Conservation (phyloP, 2,888 invertebrate species). For the Serripes groenlandicus region DNA sequence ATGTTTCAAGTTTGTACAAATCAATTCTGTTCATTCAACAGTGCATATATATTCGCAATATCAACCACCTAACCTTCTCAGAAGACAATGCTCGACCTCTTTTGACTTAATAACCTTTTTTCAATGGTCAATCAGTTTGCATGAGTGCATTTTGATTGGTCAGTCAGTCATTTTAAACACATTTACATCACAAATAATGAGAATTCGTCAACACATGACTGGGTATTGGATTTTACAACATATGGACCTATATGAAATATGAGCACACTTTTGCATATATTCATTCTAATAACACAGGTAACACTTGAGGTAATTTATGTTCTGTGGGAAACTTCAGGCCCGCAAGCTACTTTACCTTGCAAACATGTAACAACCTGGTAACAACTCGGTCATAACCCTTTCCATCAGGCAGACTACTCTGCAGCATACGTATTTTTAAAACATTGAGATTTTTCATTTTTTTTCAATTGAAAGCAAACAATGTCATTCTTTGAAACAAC, state of each 20-base stretch:
- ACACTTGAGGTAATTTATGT: slow-evolving; percentile 10
- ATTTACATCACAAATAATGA: not conserved
- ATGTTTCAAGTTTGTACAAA: not conserved
- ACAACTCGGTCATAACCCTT: too few species aligned
- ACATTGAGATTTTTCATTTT: too few species aligned
- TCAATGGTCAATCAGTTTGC: not conserved
- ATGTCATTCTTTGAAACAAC: too few species aligned
- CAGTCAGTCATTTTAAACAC: not conserved
- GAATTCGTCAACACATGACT: not conserved
- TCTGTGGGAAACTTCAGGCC: slow-evolving; percentile 7
- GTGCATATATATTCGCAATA: slow-evolving; percentile 1
- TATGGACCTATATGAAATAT: not conserved
- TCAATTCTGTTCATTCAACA: not conserved
- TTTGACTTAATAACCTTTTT: not conserved
- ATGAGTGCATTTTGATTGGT: not conserved
- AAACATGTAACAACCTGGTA: too few species aligned
- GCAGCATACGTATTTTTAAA: too few species aligned
- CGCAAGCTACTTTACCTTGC: too few species aligned
- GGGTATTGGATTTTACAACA: not conserved
- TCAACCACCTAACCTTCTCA: not conserved
- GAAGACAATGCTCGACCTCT: not conserved
- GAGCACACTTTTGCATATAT: slow-evolving; percentile 19
- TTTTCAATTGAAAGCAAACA: too few species aligned
- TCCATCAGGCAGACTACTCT: too few species aligned
- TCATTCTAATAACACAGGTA: slow-evolving; percentile 14